Evolutionary conservation across 2,888 invertebrate genomes (phyloP).

Genomic region (Drosophila peninsularis): DNA sequence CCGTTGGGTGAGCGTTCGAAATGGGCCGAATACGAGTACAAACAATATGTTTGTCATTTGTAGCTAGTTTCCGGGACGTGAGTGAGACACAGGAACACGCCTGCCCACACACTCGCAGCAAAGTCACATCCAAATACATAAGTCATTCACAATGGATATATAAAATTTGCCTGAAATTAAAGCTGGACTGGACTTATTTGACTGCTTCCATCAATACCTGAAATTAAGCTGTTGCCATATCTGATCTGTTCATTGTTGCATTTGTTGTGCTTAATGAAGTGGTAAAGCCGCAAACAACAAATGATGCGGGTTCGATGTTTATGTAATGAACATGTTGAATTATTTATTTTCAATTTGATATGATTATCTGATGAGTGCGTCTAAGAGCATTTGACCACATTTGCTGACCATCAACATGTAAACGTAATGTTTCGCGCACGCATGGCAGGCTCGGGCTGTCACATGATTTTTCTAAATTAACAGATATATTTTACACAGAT

Average conservation of each 20-base stretch:
- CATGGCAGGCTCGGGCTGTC: background rate
- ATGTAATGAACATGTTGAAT: background rate
- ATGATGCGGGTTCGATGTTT: background rate
- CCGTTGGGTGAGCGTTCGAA: constrained; percentile 44
- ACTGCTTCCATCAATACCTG: background rate
- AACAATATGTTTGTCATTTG: constrained; percentile 64
- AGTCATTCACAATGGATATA: too few species aligned
- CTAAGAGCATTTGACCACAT: constrained; percentile 18
- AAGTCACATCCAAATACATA: background rate
- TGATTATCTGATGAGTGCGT: constrained; percentile 20
- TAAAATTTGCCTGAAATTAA: constrained; percentile 2
- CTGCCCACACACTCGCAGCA: background rate
- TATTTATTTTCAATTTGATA: constrained; percentile 21
- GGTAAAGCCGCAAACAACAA: constrained; percentile 8
- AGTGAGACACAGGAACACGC: constrained; percentile 34
- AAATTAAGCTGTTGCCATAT: constrained; percentile 13
- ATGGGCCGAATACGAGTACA: constrained; percentile 29
- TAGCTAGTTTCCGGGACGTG: constrained; percentile 62
- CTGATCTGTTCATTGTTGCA: background rate
- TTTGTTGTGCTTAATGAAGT: constrained; percentile 13
- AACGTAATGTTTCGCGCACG: background rate
- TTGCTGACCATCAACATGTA: constrained; percentile 6
- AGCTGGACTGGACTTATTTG: constrained; percentile 27
- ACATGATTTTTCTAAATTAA: background rate
- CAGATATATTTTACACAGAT: too few species aligned